Evolutionary conservation across 1,140 invertebrate species (phyloP).

Genomic region (Fopius arisanus): DNA sequence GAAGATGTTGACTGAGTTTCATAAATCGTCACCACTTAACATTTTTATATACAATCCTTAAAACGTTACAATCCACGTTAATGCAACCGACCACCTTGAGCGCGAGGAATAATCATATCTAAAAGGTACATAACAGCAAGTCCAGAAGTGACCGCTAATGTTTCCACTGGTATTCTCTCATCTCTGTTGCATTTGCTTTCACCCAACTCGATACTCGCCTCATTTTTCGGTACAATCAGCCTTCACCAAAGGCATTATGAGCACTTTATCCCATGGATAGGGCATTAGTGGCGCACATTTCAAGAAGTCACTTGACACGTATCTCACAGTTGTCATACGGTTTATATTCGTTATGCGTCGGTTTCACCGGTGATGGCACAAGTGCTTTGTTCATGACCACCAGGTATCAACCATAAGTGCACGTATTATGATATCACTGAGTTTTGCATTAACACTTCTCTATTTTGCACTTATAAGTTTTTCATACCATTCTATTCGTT

Average conservation of each 20-base stretch:
- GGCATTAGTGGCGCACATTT: conserved; percentile 23
- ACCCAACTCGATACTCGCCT: not conserved
- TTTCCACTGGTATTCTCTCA: conserved; percentile 23
- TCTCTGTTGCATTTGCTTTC: conserved; percentile 10
- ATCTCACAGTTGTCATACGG: conserved; percentile 45
- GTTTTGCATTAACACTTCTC: not conserved
- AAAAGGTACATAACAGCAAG: not conserved
- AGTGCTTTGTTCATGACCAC: conserved; percentile 45
- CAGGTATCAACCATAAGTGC: conserved; percentile 43
- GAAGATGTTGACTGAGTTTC: not conserved
- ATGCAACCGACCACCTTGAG: not conserved
- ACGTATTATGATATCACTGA: conserved; percentile 5
- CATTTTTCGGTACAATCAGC: not conserved
- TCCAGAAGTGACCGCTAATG: conserved; percentile 8
- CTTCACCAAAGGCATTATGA: conserved; percentile 31
- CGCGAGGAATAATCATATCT: not conserved
- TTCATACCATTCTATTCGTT: not conserved
- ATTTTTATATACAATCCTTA: not conserved
- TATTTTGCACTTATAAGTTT: not conserved
- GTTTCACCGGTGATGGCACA: conserved; percentile 26
- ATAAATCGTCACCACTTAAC: not conserved
- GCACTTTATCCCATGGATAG: conserved; percentile 44
- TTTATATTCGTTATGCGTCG: conserved; percentile 38
- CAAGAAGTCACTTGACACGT: conserved; percentile 40
- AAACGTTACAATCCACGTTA: not conserved